A percentile compares a stretch with the other conserved stretches of the same genome.
These are phyloP conservation scores for Melangyna quadrimaculata DNA, from an alignment of 2,888 invertebrate genomes.

Conservation along the genomic window DNA sequence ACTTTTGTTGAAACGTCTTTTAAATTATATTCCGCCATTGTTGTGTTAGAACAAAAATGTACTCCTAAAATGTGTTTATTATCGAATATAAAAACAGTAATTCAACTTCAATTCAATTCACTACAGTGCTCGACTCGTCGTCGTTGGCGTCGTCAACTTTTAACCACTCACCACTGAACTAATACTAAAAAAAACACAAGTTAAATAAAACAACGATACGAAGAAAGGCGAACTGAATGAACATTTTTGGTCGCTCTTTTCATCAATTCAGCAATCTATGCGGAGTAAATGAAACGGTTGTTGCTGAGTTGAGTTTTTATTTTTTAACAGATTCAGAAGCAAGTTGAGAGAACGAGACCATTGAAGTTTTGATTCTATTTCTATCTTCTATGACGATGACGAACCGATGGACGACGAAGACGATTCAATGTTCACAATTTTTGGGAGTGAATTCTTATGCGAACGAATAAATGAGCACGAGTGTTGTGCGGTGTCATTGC, in stretches of 20 bases:
- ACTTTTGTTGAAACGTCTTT: not conserved
- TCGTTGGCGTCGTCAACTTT: not conserved
- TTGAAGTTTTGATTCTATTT: not conserved
- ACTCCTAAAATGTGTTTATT: not conserved
- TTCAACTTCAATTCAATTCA: not conserved
- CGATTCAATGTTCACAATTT: not conserved
- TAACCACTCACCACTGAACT: not conserved
- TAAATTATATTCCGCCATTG: not conserved
- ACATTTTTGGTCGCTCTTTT: slow-evolving; percentile 6
- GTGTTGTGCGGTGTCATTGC: too few relatives aligned
- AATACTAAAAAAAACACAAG: not conserved
- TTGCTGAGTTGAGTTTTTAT: not conserved
- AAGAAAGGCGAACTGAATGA: slow-evolving; percentile 22
- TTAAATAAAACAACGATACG: too few relatives aligned
- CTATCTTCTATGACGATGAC: too few relatives aligned
- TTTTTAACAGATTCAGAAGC: not conserved
- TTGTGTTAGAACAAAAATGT: not conserved
- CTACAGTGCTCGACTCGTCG: not conserved
- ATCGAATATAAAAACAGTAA: not conserved
- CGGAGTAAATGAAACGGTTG: slow-evolving; percentile 1
- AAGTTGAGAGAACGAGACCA: not conserved
- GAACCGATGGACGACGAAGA: too few relatives aligned
- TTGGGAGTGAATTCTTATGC: slow-evolving; percentile 16
- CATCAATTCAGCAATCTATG: not conserved
- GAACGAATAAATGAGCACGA: too few relatives aligned